These are phyloP conservation scores for Aphidius ervi DNA, from an alignment of 1,140 invertebrate species.

Conservation along the genomic window DNA sequence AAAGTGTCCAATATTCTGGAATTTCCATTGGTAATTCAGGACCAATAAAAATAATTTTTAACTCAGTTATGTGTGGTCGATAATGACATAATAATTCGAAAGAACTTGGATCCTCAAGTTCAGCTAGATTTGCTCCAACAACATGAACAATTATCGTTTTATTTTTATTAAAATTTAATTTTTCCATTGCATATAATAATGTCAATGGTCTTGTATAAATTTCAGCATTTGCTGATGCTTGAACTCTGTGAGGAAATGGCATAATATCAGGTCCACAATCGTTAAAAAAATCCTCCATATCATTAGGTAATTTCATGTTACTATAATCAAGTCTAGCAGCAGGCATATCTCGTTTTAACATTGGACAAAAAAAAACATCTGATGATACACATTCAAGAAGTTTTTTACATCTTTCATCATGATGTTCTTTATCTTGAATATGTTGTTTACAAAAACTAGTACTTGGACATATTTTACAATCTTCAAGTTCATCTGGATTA, in stretches of 20 bases:
- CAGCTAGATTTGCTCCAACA: conserved; percentile 36
- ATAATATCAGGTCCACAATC: conserved; percentile 2
- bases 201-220: conserved; percentile 39
- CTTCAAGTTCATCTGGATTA: conserved; percentile 23
- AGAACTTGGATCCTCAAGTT: conserved; percentile 29
- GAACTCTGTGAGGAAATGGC: conserved; percentile 16
- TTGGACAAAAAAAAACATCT: conserved; percentile 10
- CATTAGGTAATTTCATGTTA: conserved; percentile 26
- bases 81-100: conserved; percentile 43
- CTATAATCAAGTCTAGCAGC: conserved; percentile 26
- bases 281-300: conserved; percentile 35
- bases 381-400: conserved; percentile 1
- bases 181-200: conserved; percentile 34
- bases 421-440: not conserved
- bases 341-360: conserved; percentile 25
- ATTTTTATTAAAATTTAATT: conserved; percentile 24
- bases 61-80: conserved; percentile 24
- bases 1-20: conserved; percentile 21
- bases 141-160: conserved; percentile 34
- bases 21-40: conserved; percentile 31
- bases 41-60: conserved; percentile 36
- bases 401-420: conserved; percentile 2
- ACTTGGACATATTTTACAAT: conserved; percentile 33
- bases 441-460: conserved; percentile 34
- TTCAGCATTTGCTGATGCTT: conserved; percentile 28